Evolutionary conservation across 2,113 vertebrate genomes (phyloP), one percentile per base, ranked within the genome.

Genomic region (Coptodon rendalli): DNA sequence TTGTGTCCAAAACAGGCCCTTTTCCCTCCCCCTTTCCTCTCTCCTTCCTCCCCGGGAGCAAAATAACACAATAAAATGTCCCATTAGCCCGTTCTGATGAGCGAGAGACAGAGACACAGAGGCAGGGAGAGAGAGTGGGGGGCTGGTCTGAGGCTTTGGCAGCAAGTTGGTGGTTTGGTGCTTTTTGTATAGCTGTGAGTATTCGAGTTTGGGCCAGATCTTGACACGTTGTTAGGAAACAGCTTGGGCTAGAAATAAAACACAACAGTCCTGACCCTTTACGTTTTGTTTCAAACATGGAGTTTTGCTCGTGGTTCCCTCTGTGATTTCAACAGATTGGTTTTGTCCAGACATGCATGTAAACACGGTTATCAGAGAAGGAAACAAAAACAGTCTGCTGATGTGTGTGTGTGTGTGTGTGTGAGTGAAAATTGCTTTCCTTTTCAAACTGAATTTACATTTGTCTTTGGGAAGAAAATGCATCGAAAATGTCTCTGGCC

Each of bases 371-470:
- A 94, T 94, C 91, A 92, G 89, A 57, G 63, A 14, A 22, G 61
- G 50, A 63, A 43, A n/a, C 29, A 66, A 24, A 48, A 81, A 17
- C 66, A 40, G 50, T 31, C 11, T 2, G 19, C 52, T 31, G 87
- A 56, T 22, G 82, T 38, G 85, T 71, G 22, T 52, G 76, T 7
- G 43, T 68, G 43, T 16, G 82, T 31, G 82, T 79, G 24, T 48
- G 76, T 9, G 80, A 73, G 22, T 61, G 89, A 76, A 93, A 92
- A 93, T 94, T 91, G 92, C 86, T 93, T 92, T 86, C 29, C 78
- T 87, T 87, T 89, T 91, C 86, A 90, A 86, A 93, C 86, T 85
- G 81, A 89, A 93, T 94, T 92, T 91, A 90, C 84, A 92, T 92
- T 90, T 88, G 90, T 91, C 87, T 91, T 88, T 80, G 79, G 85